phyloP scores from a whole-genome alignment of 2,113 vertebrate species.

The Globicephala melas region DNA sequence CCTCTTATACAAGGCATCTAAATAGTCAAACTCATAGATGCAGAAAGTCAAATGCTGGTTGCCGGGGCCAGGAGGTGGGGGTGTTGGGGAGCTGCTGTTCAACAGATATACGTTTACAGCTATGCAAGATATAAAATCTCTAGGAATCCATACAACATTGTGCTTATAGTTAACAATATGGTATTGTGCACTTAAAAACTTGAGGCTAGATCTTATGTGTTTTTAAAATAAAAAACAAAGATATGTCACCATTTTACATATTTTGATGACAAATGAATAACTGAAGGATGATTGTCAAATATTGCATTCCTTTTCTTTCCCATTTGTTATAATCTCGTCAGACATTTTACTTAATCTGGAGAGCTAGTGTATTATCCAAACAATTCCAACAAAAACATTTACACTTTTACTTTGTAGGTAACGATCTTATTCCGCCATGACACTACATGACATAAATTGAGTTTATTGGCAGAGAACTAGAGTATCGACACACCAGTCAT shows the following conservation, averaged over 20 bases:
- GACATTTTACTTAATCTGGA: background rate
- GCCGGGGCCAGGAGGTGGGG: rapidly evolving
- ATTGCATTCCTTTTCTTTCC: background rate
- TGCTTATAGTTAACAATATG: background rate
- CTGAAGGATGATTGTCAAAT: background rate
- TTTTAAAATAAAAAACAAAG: background rate
- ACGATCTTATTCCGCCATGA: background rate
- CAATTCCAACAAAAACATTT: background rate
- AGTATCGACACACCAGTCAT: background rate
- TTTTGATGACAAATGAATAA: background rate
- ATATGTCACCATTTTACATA: background rate
- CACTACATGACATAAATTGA: background rate
- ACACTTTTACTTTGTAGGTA: background rate
- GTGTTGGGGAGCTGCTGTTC: background rate
- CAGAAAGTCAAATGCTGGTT: background rate
- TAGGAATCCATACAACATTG: background rate
- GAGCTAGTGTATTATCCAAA: background rate
- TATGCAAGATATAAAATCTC: background rate
- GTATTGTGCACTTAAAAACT: background rate
- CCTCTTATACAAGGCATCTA: background rate
- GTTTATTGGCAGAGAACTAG: background rate
- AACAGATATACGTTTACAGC: background rate
- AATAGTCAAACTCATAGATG: background rate
- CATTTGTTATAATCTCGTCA: background rate
- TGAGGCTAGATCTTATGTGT: background rate